Conservation (phyloP, 2,888 invertebrate species). For the Xanthia icteritia region DNA sequence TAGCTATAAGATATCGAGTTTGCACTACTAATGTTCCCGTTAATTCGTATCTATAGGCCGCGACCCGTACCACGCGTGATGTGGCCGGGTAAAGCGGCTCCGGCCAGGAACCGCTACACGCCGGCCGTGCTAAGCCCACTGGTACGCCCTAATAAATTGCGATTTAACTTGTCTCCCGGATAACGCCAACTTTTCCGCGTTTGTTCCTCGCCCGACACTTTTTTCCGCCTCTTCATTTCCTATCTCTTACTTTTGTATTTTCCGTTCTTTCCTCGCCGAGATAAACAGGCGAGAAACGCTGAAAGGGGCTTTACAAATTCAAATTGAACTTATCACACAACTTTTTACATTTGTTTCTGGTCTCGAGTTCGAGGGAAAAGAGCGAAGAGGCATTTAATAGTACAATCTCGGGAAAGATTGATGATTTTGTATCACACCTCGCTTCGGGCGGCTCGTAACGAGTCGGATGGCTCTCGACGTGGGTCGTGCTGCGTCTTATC, state of each 20-base stretch:
- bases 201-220: slow-evolving; percentile 90
- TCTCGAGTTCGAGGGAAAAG: slow-evolving; percentile 89
- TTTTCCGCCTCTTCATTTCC: slow-evolving; percentile 91
- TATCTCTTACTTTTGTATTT: slow-evolving; percentile 91
- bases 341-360: slow-evolving; percentile 91
- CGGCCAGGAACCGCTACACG: slow-evolving; percentile 64
- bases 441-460: slow-evolving; percentile 90
- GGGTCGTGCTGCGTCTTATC: slow-evolving; percentile 89
- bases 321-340: slow-evolving; percentile 91
- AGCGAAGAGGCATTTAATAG: slow-evolving; percentile 90
- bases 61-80: slow-evolving; percentile 14
- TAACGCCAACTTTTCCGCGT: slow-evolving; percentile 90
- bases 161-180: slow-evolving; percentile 90
- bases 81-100: slow-evolving; percentile 10
- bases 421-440: slow-evolving; percentile 91
- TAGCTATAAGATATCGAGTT: neutral
- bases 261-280: slow-evolving; percentile 88
- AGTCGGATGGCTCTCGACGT: slow-evolving; percentile 88
- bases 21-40: neutral
- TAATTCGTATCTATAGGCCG: slow-evolving; percentile 12
- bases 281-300: slow-evolving; percentile 90
- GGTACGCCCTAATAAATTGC: slow-evolving; percentile 90
- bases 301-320: slow-evolving; percentile 91
- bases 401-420: slow-evolving; percentile 90
- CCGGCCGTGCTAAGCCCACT: slow-evolving; percentile 84